Evolutionary conservation across 1,140 invertebrate species (phyloP).

Genomic region (Tetragnatha versicolor): DNA sequence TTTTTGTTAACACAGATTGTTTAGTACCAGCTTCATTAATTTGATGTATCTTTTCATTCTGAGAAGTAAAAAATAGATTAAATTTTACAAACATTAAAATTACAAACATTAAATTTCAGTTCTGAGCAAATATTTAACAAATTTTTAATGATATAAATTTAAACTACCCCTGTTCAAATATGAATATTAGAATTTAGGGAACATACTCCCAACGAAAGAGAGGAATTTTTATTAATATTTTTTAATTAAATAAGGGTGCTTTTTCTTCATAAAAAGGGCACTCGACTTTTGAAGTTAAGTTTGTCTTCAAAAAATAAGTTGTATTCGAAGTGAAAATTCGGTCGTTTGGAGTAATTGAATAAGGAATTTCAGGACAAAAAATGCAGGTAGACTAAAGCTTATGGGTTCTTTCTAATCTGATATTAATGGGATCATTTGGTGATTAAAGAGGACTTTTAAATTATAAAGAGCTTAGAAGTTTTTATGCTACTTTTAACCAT

Average conservation of each 20-base stretch:
- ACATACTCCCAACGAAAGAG: not conserved
- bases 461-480: conserved; percentile 11
- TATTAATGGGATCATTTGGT: conserved; percentile 35
- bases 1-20: too few species aligned
- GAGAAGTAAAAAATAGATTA: too few species aligned
- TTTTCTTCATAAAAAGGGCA: conserved; percentile 3
- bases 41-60: too few species aligned
- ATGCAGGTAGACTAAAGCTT: conserved; percentile 13
- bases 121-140: too few species aligned
- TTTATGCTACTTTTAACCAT: not conserved
- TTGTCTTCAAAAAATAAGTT: conserved; percentile 2
- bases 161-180: not conserved
- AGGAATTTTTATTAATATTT: conserved; percentile 37
- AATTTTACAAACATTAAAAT: too few species aligned
- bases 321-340: conserved; percentile 32
- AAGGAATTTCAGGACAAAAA: not conserved
- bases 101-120: too few species aligned
- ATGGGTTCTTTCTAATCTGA: not conserved
- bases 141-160: too few species aligned
- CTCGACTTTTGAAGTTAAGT: conserved; percentile 23
- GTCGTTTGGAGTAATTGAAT: conserved; percentile 34
- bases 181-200: not conserved
- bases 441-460: conserved; percentile 26
- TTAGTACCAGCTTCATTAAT: too few species aligned
- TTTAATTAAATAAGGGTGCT: conserved; percentile 12